A percentile compares a stretch with the other conserved stretches of the same genome.
Evolutionary conservation across 23 tunicate genomes (phyloP).

Genomic region (Diplosoma virens): DNA sequence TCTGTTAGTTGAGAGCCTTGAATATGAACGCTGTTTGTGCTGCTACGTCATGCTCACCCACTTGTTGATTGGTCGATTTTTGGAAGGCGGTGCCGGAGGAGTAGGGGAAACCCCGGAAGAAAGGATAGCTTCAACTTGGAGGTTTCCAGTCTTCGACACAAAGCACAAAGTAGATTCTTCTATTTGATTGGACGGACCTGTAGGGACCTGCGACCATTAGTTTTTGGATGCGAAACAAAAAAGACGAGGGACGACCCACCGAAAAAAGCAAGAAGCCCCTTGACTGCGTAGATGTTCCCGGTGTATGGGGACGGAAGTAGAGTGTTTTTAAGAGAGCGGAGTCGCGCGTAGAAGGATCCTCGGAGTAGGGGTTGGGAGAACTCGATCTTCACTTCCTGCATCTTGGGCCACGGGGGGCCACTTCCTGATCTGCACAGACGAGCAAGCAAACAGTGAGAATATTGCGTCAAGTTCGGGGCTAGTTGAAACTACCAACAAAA

Average conservation of each 20-base stretch:
- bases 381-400: conserved; percentile 45
- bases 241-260: conserved; percentile 19
- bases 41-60: no score
- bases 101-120: conserved; percentile 25
- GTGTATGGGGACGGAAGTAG: conserved; percentile 28
- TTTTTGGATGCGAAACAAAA: not conserved
- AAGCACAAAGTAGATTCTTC: conserved; percentile 27
- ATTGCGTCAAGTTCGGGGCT: no score
- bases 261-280: conserved; percentile 57
- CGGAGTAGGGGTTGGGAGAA: conserved; percentile 72
- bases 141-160: conserved; percentile 30
- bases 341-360: conserved; percentile 74
- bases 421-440: not conserved
- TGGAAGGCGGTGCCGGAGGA: no score
- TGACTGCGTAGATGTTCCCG: conserved; percentile 53
- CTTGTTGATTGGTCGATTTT: no score
- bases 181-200: not conserved
- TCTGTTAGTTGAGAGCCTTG: no score
- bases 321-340: conserved; percentile 50
- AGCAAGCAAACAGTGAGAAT: no score
- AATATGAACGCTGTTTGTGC: no score
- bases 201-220: not conserved
- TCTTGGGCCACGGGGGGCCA: not conserved
- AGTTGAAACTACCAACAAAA: no score
- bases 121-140: conserved; percentile 11